These are phyloP conservation scores for Sula dactylatra DNA, from an alignment of 2,113 vertebrate genomes.

Conservation along the genomic window DNA sequence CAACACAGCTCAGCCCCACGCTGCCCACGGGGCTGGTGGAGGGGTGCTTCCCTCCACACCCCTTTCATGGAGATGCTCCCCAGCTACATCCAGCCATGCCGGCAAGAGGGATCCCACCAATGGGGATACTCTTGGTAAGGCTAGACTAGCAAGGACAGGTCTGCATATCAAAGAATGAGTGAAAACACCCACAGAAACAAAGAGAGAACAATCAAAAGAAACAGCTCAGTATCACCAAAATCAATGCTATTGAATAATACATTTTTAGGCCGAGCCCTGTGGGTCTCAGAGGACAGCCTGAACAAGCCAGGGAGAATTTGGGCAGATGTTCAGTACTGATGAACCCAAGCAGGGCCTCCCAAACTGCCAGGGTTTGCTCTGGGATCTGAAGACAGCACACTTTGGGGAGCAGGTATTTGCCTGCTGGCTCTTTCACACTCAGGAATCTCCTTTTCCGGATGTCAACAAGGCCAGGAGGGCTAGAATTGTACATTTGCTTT, in stretches of 20 bases:
- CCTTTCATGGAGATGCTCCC: background rate
- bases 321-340: background rate
- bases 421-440: background rate
- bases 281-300: background rate
- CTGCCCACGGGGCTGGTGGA: accelerated
- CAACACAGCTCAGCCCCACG: accelerated
- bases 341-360: background rate
- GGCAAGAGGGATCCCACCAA: accelerated
- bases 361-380: background rate
- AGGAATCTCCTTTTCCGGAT: constrained; percentile 14
- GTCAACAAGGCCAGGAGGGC: background rate
- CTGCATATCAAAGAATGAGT: background rate
- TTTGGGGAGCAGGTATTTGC: background rate
- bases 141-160: background rate
- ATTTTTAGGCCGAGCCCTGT: background rate
- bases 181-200: background rate
- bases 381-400: background rate
- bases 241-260: background rate
- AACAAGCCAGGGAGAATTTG: background rate
- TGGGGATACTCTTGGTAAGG: no score
- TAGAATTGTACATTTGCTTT: constrained; percentile 1
- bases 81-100: background rate
- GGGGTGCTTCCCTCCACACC: background rate
- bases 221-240: background rate
- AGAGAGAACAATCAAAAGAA: background rate